Conservation (phyloP, 2,888 invertebrate species). For the Xestia ashworthii region DNA sequence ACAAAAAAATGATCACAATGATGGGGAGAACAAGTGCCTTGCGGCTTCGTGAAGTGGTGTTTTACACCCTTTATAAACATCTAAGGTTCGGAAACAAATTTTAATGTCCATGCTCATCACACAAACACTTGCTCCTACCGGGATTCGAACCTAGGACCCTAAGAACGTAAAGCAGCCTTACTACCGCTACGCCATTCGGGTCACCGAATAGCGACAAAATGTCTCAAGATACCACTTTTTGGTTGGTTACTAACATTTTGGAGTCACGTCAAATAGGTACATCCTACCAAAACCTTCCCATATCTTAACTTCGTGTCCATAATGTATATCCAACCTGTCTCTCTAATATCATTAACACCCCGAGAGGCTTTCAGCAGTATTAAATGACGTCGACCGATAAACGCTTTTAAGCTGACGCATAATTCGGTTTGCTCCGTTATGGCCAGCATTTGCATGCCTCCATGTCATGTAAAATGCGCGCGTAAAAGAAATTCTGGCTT, state of each 20-base stretch:
- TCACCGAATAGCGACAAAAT: no score
- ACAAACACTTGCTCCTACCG: no score
- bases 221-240: no score
- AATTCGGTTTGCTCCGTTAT: slow-evolving; percentile 71
- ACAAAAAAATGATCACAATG: no score
- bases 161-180: no score
- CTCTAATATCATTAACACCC: slow-evolving; percentile 73
- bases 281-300: neutral
- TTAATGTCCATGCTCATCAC: no score
- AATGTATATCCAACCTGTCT: slow-evolving; percentile 41
- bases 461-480: slow-evolving; percentile 41
- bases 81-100: no score
- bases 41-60: no score
- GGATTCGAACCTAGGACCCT: no score
- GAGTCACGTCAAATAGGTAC: neutral
- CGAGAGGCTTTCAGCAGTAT: slow-evolving; percentile 58
- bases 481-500: slow-evolving; percentile 49
- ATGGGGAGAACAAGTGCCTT: no score
- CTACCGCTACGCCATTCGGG: no score
- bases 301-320: neutral
- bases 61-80: no score
- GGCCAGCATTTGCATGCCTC: slow-evolving; percentile 53
- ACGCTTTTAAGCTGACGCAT: slow-evolving; percentile 77
- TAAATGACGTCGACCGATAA: slow-evolving; percentile 78
- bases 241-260: neutral